These are phyloP conservation scores for Morelia viridis DNA, from an alignment of 2,797 vertebrate genomes.

Conservation along the genomic window DNA sequence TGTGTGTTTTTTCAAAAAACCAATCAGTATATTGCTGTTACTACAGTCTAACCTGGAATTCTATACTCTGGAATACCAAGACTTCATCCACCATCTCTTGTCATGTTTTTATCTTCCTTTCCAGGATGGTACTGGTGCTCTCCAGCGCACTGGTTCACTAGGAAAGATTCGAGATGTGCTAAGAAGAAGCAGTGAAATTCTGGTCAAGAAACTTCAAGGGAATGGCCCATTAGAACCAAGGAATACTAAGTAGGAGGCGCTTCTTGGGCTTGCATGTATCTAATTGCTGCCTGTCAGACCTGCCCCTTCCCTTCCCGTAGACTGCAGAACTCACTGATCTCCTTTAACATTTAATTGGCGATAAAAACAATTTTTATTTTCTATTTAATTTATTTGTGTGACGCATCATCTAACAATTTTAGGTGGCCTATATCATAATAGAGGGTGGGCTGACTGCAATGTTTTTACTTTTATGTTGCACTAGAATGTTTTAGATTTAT, in stretches of 20 bases:
- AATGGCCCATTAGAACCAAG: slow-evolving; percentile 84
- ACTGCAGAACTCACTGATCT: not conserved
- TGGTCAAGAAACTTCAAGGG: slow-evolving; percentile 96
- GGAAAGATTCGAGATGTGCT: slow-evolving; percentile 91
- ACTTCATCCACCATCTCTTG: slow-evolving; percentile 25
- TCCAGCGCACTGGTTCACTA: slow-evolving; percentile 90
- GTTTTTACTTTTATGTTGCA: not conserved
- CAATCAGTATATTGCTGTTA: not conserved
- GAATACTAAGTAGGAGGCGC: slow-evolving; percentile 66
- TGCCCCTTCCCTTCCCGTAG: not conserved
- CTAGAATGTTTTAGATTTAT: not conserved
- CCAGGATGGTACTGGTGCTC: slow-evolving; percentile 90
- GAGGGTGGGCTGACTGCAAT: not conserved
- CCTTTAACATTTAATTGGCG: not conserved
- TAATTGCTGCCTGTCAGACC: not conserved
- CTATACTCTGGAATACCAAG: not conserved
- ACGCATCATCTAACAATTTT: not conserved
- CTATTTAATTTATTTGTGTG: not conserved
- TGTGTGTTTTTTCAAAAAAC: too few relatives aligned
- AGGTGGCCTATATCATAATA: not conserved
- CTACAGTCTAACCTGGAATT: not conserved
- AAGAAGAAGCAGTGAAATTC: slow-evolving; percentile 91
- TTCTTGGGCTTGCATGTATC: fast-evolving
- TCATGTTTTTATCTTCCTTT: slow-evolving; percentile 55
- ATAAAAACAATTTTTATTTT: not conserved